phyloP scores from a whole-genome alignment of 92 coral and sea anemone genomes.

The Epizoanthus rinbou region DNA sequence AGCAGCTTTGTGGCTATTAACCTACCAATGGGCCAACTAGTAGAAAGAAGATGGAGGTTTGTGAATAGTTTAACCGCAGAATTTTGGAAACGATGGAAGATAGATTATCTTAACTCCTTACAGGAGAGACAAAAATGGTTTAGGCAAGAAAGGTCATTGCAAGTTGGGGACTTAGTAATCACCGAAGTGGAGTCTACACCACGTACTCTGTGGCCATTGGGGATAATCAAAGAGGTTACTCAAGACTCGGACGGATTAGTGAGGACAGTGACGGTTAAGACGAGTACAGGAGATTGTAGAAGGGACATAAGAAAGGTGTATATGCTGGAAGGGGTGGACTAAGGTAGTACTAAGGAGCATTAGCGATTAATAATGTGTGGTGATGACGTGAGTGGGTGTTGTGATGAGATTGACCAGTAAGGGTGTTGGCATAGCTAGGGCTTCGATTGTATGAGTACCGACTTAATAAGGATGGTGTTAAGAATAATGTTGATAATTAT shows the following conservation, averaged over 20 bases:
- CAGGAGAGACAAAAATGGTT: too few species aligned
- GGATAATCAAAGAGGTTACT: neutral
- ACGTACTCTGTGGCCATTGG: too few species aligned
- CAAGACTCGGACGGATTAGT: neutral
- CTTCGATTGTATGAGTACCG: neutral
- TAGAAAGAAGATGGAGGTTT: neutral
- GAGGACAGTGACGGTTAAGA: neutral
- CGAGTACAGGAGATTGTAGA: neutral
- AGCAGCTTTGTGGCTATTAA: neutral
- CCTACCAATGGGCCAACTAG: neutral
- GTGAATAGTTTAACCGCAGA: neutral
- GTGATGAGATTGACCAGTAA: neutral
- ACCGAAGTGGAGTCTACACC: neutral
- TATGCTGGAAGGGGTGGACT: neutral
- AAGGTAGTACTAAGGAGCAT: neutral
- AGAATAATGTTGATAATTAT: too few species aligned
- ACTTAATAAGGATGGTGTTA: neutral
- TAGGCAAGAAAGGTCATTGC: neutral
- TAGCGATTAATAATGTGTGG: neutral
- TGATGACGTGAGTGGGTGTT: neutral
- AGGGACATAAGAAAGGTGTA: constrained; percentile 1
- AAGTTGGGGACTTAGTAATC: too few species aligned
- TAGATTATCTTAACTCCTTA: too few species aligned
- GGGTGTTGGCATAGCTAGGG: neutral
- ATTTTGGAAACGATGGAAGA: too few species aligned